Percentiles rank a stretch among this genome's conserved stretches.
phyloP scores from a whole-genome alignment of 2,888 invertebrate species.

The Neoitamus cyanurus region DNA sequence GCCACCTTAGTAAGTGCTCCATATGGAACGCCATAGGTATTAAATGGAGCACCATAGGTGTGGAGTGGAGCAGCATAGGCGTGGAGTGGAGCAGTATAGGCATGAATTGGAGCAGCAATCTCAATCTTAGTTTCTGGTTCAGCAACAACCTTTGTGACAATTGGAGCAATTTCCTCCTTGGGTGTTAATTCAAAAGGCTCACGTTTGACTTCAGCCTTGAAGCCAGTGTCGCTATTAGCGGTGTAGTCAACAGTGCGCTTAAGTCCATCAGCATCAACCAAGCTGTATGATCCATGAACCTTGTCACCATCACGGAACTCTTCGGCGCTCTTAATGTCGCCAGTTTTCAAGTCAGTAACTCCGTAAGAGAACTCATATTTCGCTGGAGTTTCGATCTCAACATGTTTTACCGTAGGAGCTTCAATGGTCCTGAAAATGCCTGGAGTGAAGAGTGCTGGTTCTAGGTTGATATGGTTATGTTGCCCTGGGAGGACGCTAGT shows the following conservation, averaged over 20 bases:
- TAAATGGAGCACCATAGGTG: not conserved
- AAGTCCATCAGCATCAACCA: not conserved
- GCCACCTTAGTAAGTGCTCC: not conserved
- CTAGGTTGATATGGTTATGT: too few species aligned
- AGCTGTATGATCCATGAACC: not conserved
- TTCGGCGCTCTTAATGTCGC: not conserved
- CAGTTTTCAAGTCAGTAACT: not conserved
- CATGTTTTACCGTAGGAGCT: too few species aligned
- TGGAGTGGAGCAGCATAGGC: not conserved
- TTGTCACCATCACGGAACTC: not conserved
- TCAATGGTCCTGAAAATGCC: too few species aligned
- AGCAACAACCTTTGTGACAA: not conserved
- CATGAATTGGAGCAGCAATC: not conserved
- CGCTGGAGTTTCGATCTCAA: not conserved
- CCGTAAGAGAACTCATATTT: not conserved
- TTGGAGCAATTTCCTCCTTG: not conserved
- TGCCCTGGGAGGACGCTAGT: not conserved
- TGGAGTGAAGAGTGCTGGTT: too few species aligned
- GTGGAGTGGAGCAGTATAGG: not conserved
- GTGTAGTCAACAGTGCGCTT: not conserved
- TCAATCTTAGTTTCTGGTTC: not conserved
- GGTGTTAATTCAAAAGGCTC: not conserved
- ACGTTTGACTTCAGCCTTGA: not conserved
- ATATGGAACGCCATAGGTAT: not conserved
- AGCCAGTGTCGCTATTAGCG: not conserved